Base-by-base conservation (phyloP, 2,113 vertebrate species). In the Hypanus sabinus region DNA sequence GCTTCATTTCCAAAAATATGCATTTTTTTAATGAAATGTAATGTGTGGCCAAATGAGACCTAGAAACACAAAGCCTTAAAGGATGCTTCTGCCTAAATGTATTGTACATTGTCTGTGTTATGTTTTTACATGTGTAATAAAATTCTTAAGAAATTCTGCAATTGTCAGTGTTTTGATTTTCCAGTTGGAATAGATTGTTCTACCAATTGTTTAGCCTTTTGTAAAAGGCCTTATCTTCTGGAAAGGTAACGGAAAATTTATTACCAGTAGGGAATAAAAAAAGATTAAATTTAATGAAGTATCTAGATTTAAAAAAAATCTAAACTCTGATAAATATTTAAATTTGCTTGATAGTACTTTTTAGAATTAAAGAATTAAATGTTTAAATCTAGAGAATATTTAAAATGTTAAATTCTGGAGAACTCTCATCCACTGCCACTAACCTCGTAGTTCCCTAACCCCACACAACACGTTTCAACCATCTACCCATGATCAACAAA, bases 31-130 rank as follows among this genome's bases (percentile, higher is more conserved):
- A 93, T 93, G 65, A 93, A 73, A 93, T 93, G 91, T 75, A 93
- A 93, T 75, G 68, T 93, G 91, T 93, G 91, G 70, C 71, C 91
- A 73, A 55, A 75, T 93, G 68, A 93, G 91, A 93, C 70, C 91
- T 46, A 93, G 70, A 93, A 93, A 93, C 91, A 90, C 62, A 93
- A 93, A 93, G 91, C 91, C 91, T 93, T 93, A 93, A 93, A 93
- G 91, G 68, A 93, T 93, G 91, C 68, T 93, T 75, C 91, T 93
- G 91, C 73, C 73, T 46, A 93, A 75, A 93, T 18, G 38, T 71
- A 71, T 93, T 93, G 38, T 93, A 93, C 12, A 73, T 93, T 55
- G 91, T 93, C 91, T 93, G 71, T 93, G 91, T 73, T 75, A 24
- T 27, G 38, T 93, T 93, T 93, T 93, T 93, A 93, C 91, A 93